Evolutionary conservation across 2,888 invertebrate genomes (phyloP), one percentile per base, ranked within the genome.

Genomic region (Eudemis profundana): DNA sequence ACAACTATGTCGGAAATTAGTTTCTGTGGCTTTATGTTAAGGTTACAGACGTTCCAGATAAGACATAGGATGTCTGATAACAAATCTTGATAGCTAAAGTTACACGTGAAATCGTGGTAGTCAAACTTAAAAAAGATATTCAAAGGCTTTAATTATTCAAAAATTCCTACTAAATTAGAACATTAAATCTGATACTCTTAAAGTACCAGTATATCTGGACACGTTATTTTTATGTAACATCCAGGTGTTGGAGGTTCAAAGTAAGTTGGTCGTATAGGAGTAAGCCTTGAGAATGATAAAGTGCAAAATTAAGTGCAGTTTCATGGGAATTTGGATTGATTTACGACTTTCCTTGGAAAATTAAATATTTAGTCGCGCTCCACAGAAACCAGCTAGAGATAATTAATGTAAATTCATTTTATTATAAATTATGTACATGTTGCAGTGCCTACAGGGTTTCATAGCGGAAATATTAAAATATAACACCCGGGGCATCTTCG

Each of bases 271-370:
- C 27, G n/a, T 17, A 8, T 2, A 12, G 17, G 29, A 29, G 27
- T 40, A 10, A 27, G 14, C 15, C 8, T 14, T 15, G 8, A 10
- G 23, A 17, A 46, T 21, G 46, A 23, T 14, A 23, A 19, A 36
- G 21, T 59, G 36, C 21, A 42, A 42, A 50, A 50, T 50, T 36
- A 40, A 60, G 59, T 60, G 49, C 38, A 60, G 23, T 60, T 60
- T 49, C 15, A 27, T 17, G 59, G n/a, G 38, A 38, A 23, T 36
- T 12, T 29, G 15, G n/a, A 12, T 50, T 33, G 27, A 29, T 50
- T 50, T 33, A 29, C 29, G 17, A 23, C 29, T 33, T 33, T 0
- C 10, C 12, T n/a, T 33, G 33, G 8, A 33, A 33, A 2, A 8
- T 33, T 7, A 33, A 0, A 33, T 33, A 33, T 33, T 33, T 1